Base-by-base conservation (phyloP, 2,113 vertebrate species). In the Peromyscus californicus region DNA sequence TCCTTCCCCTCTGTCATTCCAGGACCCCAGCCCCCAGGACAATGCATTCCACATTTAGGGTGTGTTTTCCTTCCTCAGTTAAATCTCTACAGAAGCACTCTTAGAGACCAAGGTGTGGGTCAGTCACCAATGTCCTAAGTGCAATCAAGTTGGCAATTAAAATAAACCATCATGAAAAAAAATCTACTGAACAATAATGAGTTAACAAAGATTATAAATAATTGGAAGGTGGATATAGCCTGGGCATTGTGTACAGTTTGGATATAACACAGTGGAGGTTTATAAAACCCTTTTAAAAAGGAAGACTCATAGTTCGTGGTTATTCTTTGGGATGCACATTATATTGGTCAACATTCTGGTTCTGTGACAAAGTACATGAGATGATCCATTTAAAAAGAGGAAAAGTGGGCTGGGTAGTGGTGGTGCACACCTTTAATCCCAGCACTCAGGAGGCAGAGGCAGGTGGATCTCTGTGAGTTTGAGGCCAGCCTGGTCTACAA, bases 131-230 rank as follows among this genome's bases (percentile, higher is more conserved):
- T 24, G 75, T 22, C 33, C 51, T 82, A 22, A 57, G 51, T 82
- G 17, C 17, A 82, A 57, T 21, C 17, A 82, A 82, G 36, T 22
- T 21, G 33, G 36, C 51, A n/a, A 82, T n/a, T 82, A 54, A 36
- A 36, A n/a, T 36, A 57, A 82, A 21, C 4, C 51, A n/a, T n/a
- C 79, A 82, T 11, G 31, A 78, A 79, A 45, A 45, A n/a, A 24
- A 82, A 51, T 48, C 80, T 54, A 1, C 39, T 89, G 13, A 45
- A 29, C 63, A 90, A 33, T 69, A 13, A 78, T 36, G 61, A 51
- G 33, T 92, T 96, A 74, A 75, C 12, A 16, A 57, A 61, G 7
- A 21, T 74, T 79, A 75, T 63, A 96, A 75, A 75, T 39, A 92
- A 69, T 19, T 84, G 22, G 12, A 57, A 95, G 29, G 8, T 59